phyloP scores from a whole-genome alignment of 2,113 vertebrate genomes.

The Lophotis ruficrista region DNA sequence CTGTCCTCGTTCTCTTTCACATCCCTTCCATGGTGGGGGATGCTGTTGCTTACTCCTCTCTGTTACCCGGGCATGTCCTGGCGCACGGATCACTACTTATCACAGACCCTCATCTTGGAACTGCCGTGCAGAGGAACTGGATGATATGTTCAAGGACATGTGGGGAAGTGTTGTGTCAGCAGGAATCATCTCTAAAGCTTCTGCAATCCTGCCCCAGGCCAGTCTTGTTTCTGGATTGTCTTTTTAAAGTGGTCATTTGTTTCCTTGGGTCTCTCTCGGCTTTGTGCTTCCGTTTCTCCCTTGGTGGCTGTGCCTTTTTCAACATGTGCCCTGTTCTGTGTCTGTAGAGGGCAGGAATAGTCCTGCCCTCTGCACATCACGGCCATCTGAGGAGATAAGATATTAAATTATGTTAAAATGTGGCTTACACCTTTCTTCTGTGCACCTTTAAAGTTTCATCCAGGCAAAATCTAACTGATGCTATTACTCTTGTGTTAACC shows the following conservation, averaged over 20 bases:
- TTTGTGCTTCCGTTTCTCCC: background rate
- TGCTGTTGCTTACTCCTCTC: background rate
- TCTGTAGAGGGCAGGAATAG: rapidly evolving
- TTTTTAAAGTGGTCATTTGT: background rate
- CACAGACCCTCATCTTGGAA: background rate
- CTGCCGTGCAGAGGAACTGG: background rate
- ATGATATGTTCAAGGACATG: background rate
- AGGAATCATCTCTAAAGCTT: background rate
- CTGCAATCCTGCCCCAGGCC: background rate
- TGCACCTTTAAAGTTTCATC: background rate
- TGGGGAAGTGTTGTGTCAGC: background rate
- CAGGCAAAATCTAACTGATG: background rate
- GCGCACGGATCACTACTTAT: background rate
- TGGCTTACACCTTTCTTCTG: background rate
- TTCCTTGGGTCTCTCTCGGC: background rate
- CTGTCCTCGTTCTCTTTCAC: background rate
- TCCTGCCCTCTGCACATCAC: background rate
- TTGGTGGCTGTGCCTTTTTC: background rate
- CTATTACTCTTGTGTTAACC: background rate
- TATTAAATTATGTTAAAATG: background rate
- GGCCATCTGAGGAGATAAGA: background rate
- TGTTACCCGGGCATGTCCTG: background rate
- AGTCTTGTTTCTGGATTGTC: background rate
- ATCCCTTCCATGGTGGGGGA: background rate
- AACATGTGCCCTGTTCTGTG: background rate